A percentile compares a stretch with the other conserved stretches of the same genome.
Conservation (phyloP, 2,113 vertebrate species). For the Pan troglodytes region DNA sequence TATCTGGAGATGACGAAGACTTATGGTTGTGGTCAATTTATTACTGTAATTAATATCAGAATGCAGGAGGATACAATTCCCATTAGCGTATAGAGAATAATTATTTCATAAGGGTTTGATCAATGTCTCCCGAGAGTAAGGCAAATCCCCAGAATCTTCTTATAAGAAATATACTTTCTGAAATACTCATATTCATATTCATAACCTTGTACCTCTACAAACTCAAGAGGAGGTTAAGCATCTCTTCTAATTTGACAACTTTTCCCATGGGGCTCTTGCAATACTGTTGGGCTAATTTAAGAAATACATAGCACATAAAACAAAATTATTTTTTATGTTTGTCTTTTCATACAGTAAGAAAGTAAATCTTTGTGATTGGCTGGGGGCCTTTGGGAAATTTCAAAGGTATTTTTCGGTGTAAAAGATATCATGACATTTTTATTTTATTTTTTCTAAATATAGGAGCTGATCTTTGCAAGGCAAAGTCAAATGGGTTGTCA, state of each 20-base stretch:
- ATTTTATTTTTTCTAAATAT: conserved; percentile 9
- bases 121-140: neutral
- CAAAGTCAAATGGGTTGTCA: neutral
- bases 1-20: neutral
- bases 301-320: conserved; percentile 7
- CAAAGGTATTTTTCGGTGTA: conserved; percentile 4
- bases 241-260: conserved; percentile 29
- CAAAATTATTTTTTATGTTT: conserved; percentile 40
- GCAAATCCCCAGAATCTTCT: neutral
- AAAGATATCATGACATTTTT: conserved; percentile 17
- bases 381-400: conserved; percentile 35
- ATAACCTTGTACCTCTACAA: neutral
- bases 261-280: neutral
- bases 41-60: neutral
- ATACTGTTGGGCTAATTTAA: conserved; percentile 26
- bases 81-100: neutral
- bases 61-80: neutral
- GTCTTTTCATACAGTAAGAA: conserved; percentile 11
- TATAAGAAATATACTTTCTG: neutral
- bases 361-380: conserved; percentile 20
- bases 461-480: neutral
- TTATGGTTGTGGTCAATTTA: conserved; percentile 16
- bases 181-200: conserved; percentile 29
- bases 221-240: neutral
- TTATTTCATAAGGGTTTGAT: conserved; percentile 34